phyloP scores from a whole-genome alignment of 2,113 vertebrate species.

The Eira barbara region DNA sequence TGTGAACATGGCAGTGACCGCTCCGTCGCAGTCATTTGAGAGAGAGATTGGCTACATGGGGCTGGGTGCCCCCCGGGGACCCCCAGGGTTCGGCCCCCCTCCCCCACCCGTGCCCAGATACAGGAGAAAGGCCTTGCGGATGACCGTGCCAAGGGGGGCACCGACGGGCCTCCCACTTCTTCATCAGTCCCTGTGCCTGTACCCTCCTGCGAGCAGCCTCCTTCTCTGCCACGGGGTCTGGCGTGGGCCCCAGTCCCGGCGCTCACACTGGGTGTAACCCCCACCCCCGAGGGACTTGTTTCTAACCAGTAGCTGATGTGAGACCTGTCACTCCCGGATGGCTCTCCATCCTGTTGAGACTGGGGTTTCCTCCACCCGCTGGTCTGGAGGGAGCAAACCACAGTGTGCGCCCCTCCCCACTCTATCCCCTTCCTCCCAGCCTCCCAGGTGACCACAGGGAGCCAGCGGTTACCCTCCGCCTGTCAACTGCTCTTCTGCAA shows the following conservation, averaged over 20 bases:
- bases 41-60: neutral
- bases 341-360: accelerated
- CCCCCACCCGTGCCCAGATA: neutral
- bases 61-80: neutral
- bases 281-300: neutral
- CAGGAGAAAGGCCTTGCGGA: neutral
- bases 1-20: neutral
- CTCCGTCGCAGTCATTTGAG: neutral
- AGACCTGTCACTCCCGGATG: neutral
- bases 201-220: neutral
- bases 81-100: neutral
- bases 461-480: accelerated
- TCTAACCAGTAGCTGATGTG: neutral
- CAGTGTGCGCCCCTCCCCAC: too few species aligned
- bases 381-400: neutral
- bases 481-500: neutral
- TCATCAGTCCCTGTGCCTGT: neutral
- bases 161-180: neutral
- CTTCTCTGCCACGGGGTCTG: neutral
- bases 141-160: neutral
- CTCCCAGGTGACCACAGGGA: neutral
- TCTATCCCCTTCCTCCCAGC: too few species aligned
- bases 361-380: neutral
- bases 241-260: neutral
- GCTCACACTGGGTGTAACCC: accelerated